Conservation (phyloP, 2,797 vertebrate genomes). For the Columba guinea region DNA sequence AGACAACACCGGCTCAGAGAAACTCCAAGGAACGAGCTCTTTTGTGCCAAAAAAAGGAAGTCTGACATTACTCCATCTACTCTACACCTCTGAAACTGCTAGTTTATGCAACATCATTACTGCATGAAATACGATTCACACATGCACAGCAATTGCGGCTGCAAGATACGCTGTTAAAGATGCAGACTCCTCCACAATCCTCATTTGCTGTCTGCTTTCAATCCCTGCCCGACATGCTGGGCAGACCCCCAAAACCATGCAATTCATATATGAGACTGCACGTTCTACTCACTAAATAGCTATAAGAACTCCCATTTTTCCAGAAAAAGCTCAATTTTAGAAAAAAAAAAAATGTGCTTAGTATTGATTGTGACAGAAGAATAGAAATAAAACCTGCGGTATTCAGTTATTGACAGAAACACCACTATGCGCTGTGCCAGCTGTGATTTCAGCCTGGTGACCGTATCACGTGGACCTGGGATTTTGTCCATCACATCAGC, state of each 20-base stretch:
- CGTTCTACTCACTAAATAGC: not conserved
- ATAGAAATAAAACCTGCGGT: not conserved
- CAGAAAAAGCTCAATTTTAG: not conserved
- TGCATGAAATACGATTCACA: not conserved
- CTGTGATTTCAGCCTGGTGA: not conserved
- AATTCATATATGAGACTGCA: not conserved
- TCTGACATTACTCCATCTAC: not conserved
- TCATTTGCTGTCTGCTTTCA: not conserved
- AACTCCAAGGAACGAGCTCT: not conserved
- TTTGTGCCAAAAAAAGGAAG: not conserved
- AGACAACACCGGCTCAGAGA: not conserved
- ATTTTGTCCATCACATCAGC: not conserved
- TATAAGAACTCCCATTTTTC: not conserved
- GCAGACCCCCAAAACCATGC: fast-evolving
- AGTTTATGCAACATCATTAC: not conserved
- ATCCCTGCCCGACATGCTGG: not conserved
- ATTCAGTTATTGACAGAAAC: not conserved
- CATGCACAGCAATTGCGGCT: fast-evolving
- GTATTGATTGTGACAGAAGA: not conserved
- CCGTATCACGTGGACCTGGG: not conserved
- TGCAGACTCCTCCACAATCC: not conserved
- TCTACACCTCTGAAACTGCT: not conserved
- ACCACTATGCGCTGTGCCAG: not conserved
- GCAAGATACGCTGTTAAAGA: not conserved
- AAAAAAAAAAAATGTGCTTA: not conserved